phyloP scores from a whole-genome alignment of 2,888 invertebrate species.

The Apamea sordens region DNA sequence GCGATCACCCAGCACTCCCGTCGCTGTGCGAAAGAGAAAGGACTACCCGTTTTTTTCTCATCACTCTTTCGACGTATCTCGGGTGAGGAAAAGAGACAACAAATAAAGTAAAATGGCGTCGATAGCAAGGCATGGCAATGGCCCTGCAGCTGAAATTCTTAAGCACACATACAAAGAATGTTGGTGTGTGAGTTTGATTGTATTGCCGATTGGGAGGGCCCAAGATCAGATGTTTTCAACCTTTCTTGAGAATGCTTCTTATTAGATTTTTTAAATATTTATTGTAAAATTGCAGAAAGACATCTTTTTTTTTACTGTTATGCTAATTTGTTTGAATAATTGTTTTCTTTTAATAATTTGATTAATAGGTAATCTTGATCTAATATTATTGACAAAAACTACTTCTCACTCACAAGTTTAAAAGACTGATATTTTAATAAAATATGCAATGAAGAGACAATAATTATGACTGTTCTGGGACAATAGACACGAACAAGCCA shows the following conservation, averaged over 20 bases:
- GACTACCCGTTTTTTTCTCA: conserved; percentile 70
- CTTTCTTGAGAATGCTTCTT: conserved; percentile 56
- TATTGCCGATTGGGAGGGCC: conserved; percentile 78
- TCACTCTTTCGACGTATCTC: conserved; percentile 61
- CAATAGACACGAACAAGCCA: not conserved
- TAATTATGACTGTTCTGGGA: not conserved
- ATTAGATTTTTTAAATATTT: not conserved
- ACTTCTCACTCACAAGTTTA: not conserved
- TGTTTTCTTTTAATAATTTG: not conserved
- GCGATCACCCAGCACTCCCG: conserved; percentile 74
- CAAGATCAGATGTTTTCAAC: conserved; percentile 75
- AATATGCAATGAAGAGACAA: not conserved
- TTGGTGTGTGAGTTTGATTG: conserved; percentile 77
- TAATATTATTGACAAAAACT: not conserved
- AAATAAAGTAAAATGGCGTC: conserved; percentile 86
- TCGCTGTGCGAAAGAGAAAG: conserved; percentile 77
- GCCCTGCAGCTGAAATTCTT: conserved; percentile 81
- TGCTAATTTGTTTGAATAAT: not conserved
- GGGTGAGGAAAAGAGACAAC: conserved; percentile 76
- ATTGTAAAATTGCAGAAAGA: conserved; percentile 1
- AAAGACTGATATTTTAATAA: not conserved
- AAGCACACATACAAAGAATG: conserved; percentile 78
- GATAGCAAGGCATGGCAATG: conserved; percentile 77
- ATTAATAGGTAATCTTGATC: too few relatives aligned
- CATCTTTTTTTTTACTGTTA: not conserved